These are phyloP conservation scores for Gobionotothen gibberifrons DNA, from an alignment of 2,797 vertebrate genomes.

Conservation along the genomic window DNA sequence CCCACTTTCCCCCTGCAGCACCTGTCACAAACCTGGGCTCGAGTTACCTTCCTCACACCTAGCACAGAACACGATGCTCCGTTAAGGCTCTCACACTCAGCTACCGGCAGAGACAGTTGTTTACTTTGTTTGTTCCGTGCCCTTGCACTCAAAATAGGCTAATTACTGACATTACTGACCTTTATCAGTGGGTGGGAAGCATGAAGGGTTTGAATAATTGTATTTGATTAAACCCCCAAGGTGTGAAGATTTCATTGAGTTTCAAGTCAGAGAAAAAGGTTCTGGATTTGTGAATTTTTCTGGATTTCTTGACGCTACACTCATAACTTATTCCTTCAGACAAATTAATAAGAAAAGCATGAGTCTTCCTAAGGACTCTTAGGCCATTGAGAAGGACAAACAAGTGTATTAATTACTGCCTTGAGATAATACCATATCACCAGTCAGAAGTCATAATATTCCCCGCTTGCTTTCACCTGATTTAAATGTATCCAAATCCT, in stretches of 20 bases:
- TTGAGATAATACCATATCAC: background rate
- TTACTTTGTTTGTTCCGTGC: constrained; percentile 53
- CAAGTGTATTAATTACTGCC: background rate
- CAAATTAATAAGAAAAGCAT: background rate
- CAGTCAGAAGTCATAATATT: background rate
- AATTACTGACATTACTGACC: constrained; percentile 53
- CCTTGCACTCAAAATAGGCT: constrained; percentile 31
- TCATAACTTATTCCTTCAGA: constrained; percentile 6
- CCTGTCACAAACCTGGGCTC: constrained; percentile 76
- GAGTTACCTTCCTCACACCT: constrained; percentile 67
- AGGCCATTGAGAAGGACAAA: constrained; percentile 13
- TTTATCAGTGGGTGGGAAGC: constrained; percentile 10
- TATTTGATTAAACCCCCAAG: constrained; percentile 38
- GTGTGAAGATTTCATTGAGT: constrained; percentile 3
- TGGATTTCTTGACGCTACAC: background rate
- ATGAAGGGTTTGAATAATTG: constrained; percentile 24
- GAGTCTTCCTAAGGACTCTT: constrained; percentile 9
- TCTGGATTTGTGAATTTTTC: constrained; percentile 18
- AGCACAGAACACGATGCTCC: constrained; percentile 43
- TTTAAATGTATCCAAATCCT: constrained; percentile 25
- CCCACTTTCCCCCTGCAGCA: constrained; percentile 66
- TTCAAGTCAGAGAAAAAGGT: no score
- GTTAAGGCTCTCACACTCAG: constrained; percentile 53
- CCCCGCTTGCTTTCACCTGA: constrained; percentile 9
- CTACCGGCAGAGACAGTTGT: constrained; percentile 28